These are phyloP conservation scores for Drosophila bipectinata DNA, from an alignment of 1,140 invertebrate species.

Conservation along the genomic window DNA sequence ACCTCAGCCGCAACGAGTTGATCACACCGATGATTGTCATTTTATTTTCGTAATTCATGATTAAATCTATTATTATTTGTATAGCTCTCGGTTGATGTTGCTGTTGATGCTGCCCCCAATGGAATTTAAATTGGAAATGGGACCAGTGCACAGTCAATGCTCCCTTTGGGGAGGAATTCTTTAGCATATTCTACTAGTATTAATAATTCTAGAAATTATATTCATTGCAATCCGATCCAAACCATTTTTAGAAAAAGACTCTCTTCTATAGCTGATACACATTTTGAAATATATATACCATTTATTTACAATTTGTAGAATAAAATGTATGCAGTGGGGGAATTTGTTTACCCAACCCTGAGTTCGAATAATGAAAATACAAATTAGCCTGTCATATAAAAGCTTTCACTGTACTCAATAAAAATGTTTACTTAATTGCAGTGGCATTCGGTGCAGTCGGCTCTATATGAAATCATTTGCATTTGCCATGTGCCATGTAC, in stretches of 20 bases:
- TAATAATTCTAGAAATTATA: too few relatives aligned
- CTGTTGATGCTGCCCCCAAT: slow-evolving; percentile 29
- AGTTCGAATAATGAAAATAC: neutral
- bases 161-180: slow-evolving; percentile 2
- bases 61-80: slow-evolving; percentile 62
- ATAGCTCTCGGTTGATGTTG: slow-evolving; percentile 6
- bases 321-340: too few relatives aligned
- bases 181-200: too few relatives aligned
- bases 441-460: slow-evolving; percentile 2
- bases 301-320: too few relatives aligned
- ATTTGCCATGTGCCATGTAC: slow-evolving; percentile 4
- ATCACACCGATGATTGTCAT: slow-evolving; percentile 65
- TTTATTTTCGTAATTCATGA: slow-evolving; percentile 81
- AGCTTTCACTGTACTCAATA: slow-evolving; percentile 8
- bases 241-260: too few relatives aligned
- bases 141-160: slow-evolving; percentile 17
- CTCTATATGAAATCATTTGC: slow-evolving; percentile 17
- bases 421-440: slow-evolving; percentile 8
- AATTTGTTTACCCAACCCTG: too few relatives aligned
- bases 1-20: slow-evolving; percentile 48
- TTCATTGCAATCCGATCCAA: too few relatives aligned
- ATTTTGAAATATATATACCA: too few relatives aligned
- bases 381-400: neutral
- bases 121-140: slow-evolving; percentile 28
- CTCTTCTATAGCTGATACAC: too few relatives aligned